Base-by-base conservation (phyloP, 2,888 invertebrate genomes). In the Eupeodes luniger region DNA sequence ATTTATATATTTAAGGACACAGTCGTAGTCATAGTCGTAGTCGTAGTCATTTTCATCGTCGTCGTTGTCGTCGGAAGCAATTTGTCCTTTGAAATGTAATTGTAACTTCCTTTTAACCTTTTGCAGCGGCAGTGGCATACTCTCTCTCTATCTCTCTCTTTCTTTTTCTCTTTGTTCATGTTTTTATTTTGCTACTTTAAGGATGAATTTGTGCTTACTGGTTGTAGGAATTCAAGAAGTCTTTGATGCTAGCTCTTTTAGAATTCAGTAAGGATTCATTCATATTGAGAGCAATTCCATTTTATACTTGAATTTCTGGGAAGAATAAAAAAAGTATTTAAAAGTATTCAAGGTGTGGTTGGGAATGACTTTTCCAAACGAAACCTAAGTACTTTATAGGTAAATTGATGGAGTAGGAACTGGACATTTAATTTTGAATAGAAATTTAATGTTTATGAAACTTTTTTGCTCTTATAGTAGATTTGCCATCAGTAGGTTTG, bases 51-150 rank as follows among this genome's bases (percentile, higher is more conserved):
- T 16, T 14, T 62, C 40, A 19, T 44, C 10, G 5, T 44, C 19
- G 10, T 62, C 16, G 36, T 64, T 44, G 27, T 66, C 74, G 78
- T 86, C 86, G 82, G 86, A 86, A 86, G 86, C 82, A 86, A 86
- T 86, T 86, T 86, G 86, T 82, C 82, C 82, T 83, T 86, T 86
- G 75, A 86, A 86, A 86, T 76, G 82, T 86, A 82, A 86, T 86
- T 86, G 79, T 82, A 75, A 76, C 79, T 83, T 86, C 86, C 86
- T 78, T 51, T 86, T 82, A 86, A 86, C 86, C 82, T 86, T 86
- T 82, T 84, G 84, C 19, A 14, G 40, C 47, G 19, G 69, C 14
- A 59, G 44, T 36, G 64, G n/a, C 19, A 14, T 19, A 10, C 55
- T 55, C 14, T 51, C 49, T 14, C 11, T n/a, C n/a, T n/a, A n/a